A percentile compares a stretch with the other conserved stretches of the same genome.
phyloP scores from a whole-genome alignment of 2,797 vertebrate genomes.

The Acrocephalus scirpaceus region DNA sequence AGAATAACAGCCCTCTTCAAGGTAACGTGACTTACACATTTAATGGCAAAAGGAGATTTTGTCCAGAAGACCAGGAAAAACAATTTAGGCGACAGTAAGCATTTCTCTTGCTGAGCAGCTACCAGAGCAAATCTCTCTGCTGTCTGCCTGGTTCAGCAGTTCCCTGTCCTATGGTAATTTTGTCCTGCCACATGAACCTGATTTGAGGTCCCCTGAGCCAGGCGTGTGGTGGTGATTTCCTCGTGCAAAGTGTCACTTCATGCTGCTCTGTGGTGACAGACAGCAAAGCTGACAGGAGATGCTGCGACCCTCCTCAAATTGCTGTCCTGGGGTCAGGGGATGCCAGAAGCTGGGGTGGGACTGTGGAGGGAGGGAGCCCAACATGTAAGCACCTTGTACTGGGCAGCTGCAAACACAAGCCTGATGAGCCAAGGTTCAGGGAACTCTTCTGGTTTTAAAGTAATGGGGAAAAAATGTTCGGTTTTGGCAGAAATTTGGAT shows the following conservation, averaged over 20 bases:
- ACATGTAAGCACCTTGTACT: background rate
- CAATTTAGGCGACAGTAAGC: background rate
- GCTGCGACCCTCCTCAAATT: background rate
- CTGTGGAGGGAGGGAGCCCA: background rate
- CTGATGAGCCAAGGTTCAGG: background rate
- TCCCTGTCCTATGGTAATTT: background rate
- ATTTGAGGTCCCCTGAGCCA: background rate
- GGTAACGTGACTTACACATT: background rate
- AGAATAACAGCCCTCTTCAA: background rate
- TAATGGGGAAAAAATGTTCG: background rate
- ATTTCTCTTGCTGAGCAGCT: background rate
- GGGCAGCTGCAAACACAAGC: background rate
- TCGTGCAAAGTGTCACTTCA: background rate
- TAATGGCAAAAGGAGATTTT: background rate
- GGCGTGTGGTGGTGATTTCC: background rate
- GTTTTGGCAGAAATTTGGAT: background rate
- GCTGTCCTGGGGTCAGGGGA: background rate
- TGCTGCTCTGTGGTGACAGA: background rate
- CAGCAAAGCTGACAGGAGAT: background rate
- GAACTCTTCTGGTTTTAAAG: background rate
- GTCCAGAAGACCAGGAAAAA: background rate
- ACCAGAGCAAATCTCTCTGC: background rate
- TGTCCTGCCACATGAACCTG: background rate
- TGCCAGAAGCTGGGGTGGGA: background rate
- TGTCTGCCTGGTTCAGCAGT: background rate